Conservation (phyloP, 2,797 vertebrate species). For the Crax fasciolata region DNA sequence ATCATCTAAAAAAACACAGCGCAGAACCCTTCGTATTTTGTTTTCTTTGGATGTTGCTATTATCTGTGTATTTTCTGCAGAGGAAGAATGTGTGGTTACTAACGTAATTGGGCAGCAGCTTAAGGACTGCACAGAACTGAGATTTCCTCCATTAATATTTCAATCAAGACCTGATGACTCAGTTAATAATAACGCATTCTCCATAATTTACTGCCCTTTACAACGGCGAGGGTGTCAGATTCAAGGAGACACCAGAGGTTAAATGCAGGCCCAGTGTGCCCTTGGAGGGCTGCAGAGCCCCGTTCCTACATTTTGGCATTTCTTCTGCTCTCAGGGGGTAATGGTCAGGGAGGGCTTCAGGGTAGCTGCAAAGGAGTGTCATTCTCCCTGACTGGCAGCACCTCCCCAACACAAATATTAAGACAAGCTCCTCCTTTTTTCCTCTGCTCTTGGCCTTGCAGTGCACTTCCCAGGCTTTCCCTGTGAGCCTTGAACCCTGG, state of each 20-base stretch:
- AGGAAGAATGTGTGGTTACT: not conserved
- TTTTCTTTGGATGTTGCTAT: conserved; percentile 8
- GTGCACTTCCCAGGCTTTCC: not conserved
- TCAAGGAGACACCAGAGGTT: not conserved
- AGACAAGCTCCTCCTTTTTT: not conserved
- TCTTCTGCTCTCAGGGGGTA: not conserved
- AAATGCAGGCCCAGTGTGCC: not conserved
- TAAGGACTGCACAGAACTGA: not conserved
- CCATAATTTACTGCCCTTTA: not conserved
- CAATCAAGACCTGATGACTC: not conserved
- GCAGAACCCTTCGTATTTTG: not conserved
- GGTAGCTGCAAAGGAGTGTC: accelerated
- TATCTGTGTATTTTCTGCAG: conserved; percentile 16
- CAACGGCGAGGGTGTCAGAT: not conserved
- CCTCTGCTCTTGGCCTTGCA: not conserved
- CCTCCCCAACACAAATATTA: not conserved
- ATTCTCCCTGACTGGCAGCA: not conserved
- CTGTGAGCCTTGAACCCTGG: not conserved
- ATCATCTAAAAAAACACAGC: not conserved
- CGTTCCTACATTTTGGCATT: not conserved
- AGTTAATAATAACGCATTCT: conserved; percentile 22
- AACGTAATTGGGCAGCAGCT: conserved; percentile 6
- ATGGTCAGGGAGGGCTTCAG: not conserved
- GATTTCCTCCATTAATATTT: conserved; percentile 20
- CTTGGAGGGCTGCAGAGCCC: not conserved